Conservation (phyloP, 2,113 vertebrate genomes). For the Amphiprion percula region DNA sequence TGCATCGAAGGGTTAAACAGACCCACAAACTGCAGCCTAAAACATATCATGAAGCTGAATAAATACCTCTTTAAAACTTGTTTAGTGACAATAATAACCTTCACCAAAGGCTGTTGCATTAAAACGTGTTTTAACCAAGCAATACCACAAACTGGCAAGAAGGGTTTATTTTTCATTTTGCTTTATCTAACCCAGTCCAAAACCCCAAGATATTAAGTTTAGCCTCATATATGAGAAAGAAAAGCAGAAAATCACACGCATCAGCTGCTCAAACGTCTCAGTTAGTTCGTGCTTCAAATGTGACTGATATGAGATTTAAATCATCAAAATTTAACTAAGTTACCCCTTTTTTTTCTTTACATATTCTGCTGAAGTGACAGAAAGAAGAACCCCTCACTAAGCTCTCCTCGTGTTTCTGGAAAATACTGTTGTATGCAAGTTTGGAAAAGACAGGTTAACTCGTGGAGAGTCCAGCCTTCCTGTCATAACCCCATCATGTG, state of each 20-base stretch:
- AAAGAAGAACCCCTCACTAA: not conserved
- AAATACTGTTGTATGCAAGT: constrained; percentile 32
- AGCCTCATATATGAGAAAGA: not conserved
- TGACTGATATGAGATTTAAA: not conserved
- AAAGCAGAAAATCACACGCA: not conserved
- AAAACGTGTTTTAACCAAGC: not conserved
- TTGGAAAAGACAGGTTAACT: constrained; percentile 24
- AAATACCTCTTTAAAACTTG: not conserved
- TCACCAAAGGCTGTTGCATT: not conserved
- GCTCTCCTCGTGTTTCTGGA: constrained; percentile 7
- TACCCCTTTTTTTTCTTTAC: not conserved
- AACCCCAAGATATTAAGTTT: not conserved
- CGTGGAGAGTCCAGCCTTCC: constrained; percentile 37
- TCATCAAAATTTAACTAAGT: too few species aligned
- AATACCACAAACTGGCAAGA: too few species aligned
- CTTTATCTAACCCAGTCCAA: not conserved
- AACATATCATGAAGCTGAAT: not conserved
- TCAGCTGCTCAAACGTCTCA: too few species aligned
- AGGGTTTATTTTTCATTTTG: not conserved
- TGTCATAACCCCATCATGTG: constrained; percentile 65
- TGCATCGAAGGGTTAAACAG: too few species aligned
- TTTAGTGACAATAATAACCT: not conserved
- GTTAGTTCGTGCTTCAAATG: not conserved
- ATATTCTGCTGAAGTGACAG: not conserved
- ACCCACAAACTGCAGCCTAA: not conserved